These are phyloP conservation scores for Trachops cirrhosus DNA, from an alignment of 2,797 vertebrate species.

Conservation along the genomic window DNA sequence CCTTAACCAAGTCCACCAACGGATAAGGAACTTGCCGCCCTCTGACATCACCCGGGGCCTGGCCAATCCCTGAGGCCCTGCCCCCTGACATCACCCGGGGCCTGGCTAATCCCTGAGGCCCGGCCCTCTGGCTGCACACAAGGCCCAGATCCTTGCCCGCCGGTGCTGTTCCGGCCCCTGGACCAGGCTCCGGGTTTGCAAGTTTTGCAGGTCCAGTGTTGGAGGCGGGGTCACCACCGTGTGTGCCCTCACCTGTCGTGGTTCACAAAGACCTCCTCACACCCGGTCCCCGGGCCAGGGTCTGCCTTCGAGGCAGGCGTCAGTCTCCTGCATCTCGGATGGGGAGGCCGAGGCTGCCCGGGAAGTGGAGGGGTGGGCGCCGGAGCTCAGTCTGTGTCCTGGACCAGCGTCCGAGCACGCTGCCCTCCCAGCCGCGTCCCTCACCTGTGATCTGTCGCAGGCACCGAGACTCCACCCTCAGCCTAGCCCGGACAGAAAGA, in stretches of 20 bases:
- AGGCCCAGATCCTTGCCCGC: rapidly evolving
- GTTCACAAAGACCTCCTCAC: too few relatives aligned
- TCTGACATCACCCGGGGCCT: neutral
- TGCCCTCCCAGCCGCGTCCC: neutral
- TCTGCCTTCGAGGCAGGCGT: neutral
- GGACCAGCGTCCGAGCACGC: too few relatives aligned
- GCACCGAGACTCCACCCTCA: neutral
- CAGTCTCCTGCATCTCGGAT: neutral
- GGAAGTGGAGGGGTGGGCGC: neutral
- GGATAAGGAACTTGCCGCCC: too few relatives aligned
- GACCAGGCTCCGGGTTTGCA: neutral
- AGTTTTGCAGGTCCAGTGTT: too few relatives aligned
- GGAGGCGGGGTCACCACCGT: neutral
- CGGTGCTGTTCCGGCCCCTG: rapidly evolving
- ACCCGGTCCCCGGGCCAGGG: neutral
- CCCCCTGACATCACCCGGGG: rapidly evolving
- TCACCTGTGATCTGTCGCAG: neutral
- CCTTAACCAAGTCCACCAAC: neutral
- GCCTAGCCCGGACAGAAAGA: neutral
- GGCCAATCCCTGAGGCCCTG: neutral
- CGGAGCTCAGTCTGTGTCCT: neutral
- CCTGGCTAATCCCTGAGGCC: neutral
- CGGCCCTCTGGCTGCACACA: neutral
- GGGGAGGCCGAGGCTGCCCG: neutral
- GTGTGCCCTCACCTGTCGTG: neutral